A percentile compares a stretch with the other conserved stretches of the same genome.
Conservation (phyloP, 2,797 vertebrate genomes). For the Nasua narica region DNA sequence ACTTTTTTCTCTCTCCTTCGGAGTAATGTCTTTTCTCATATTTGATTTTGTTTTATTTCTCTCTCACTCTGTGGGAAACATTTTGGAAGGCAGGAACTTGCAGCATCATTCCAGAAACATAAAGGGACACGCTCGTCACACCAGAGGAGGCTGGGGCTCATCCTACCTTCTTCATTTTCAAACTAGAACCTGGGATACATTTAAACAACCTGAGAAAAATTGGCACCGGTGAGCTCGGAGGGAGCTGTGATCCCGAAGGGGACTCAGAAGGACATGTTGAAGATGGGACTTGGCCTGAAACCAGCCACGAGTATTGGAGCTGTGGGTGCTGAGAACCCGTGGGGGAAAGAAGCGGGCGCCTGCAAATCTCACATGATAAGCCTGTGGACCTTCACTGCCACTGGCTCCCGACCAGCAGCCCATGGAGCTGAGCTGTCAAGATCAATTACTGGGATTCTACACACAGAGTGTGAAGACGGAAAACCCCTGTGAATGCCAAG, state of each 20-base stretch:
- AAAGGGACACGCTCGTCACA: rapidly evolving
- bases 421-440: constrained; percentile 11
- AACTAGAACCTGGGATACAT: not conserved
- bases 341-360: not conserved
- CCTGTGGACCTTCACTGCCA: not conserved
- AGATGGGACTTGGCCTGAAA: not conserved
- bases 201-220: not conserved
- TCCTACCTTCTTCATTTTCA: not conserved
- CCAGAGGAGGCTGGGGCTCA: not conserved
- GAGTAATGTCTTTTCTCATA: not conserved
- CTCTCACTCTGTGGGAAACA: not conserved
- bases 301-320: not conserved
- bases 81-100: not conserved
- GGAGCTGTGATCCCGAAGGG: not conserved
- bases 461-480: not conserved
- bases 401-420: not conserved
- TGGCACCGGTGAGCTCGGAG: not conserved
- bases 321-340: not conserved
- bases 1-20: not conserved
- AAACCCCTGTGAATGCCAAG: not conserved
- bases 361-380: not conserved
- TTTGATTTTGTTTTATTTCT: not conserved
- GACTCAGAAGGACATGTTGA: not conserved
- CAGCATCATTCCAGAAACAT: not conserved
- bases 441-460: constrained; percentile 2